Evolutionary conservation across 2,888 invertebrate genomes (phyloP).

Genomic region (Eilema depressum): DNA sequence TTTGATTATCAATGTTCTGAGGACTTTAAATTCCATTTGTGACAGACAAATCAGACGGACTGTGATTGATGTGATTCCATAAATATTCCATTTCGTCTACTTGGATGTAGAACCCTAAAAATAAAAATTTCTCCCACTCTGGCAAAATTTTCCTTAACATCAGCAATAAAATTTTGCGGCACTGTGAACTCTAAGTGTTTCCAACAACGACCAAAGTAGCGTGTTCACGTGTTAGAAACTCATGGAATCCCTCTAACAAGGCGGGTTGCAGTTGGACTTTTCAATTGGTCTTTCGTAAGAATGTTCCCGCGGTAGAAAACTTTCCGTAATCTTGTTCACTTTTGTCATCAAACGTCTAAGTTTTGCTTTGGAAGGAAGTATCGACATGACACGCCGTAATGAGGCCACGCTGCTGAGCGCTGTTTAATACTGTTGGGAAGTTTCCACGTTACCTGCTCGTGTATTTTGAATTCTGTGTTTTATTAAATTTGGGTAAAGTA

Average conservation of each 20-base stretch:
- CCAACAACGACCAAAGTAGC: conserved; percentile 27
- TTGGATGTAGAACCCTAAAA: not conserved
- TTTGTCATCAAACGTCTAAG: conserved; percentile 51
- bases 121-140: not conserved
- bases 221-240: conserved; percentile 20
- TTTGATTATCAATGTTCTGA: not conserved
- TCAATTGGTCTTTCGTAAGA: conserved; percentile 41
- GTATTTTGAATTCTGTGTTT: not conserved
- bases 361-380: conserved; percentile 42
- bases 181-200: conserved; percentile 17
- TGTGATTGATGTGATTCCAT: not conserved
- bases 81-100: not conserved
- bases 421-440: conserved; percentile 27
- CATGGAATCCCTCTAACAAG: conserved; percentile 44
- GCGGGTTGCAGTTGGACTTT: conserved; percentile 42
- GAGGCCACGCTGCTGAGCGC: conserved; percentile 20
- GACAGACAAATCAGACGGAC: not conserved
- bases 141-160: conserved; percentile 14
- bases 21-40: not conserved
- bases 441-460: not conserved
- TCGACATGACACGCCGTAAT: conserved; percentile 45
- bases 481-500: not conserved
- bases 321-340: conserved; percentile 47
- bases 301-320: conserved; percentile 33
- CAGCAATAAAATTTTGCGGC: conserved; percentile 18